A percentile compares a stretch with the other conserved stretches of the same genome.
Evolutionary conservation across 37 sponge, comb jelly and placozoan genomes (phyloP).

Genomic region (Lycopodina hypogea): DNA sequence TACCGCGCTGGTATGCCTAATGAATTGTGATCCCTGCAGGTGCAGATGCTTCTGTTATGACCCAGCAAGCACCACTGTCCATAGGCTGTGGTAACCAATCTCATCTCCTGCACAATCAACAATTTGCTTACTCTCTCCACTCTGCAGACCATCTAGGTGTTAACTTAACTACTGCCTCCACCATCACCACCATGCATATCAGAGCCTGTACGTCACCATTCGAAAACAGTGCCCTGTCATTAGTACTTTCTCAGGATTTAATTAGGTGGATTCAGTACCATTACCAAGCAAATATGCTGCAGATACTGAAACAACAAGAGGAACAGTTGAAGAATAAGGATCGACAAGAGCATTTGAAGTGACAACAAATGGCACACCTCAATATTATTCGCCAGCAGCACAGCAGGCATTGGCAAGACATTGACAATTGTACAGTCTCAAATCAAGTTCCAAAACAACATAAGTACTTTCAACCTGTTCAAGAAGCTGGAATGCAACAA

Average conservation of each 20-base stretch:
- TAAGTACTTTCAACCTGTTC: background rate
- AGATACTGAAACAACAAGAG: background rate
- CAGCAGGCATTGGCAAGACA: background rate
- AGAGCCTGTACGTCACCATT: background rate
- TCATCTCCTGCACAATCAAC: background rate
- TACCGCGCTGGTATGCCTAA: no score
- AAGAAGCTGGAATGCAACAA: background rate
- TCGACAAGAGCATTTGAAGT: background rate
- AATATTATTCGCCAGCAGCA: background rate
- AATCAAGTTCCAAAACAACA: constrained; percentile 11
- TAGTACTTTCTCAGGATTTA: background rate
- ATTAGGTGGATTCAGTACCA: background rate
- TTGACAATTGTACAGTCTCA: background rate
- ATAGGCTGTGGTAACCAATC: background rate
- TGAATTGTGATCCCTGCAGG: no score
- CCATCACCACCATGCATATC: background rate
- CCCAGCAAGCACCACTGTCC: background rate
- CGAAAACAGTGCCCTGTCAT: background rate
- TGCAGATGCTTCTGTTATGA: no score
- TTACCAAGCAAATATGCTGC: background rate
- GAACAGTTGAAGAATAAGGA: no score
- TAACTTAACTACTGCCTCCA: background rate
- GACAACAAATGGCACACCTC: background rate
- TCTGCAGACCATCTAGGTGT: no score
- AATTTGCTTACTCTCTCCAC: background rate